Conservation (phyloP, 2,797 vertebrate species). For the Apodemus agrarius region DNA sequence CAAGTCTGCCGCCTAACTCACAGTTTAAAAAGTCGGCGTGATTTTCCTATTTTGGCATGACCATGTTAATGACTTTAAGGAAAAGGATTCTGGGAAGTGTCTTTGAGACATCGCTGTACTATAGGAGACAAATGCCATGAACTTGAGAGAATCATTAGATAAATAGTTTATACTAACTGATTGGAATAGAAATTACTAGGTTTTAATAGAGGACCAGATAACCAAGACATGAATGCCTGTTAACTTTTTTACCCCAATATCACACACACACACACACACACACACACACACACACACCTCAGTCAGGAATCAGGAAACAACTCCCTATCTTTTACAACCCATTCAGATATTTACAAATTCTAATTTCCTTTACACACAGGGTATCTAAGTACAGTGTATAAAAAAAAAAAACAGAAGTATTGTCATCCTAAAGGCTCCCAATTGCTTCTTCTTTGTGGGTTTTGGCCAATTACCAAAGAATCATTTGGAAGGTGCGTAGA, state of each 20-base stretch:
- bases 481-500: neutral
- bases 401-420: neutral
- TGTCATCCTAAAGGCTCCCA: neutral
- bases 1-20: neutral
- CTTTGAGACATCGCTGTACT: neutral
- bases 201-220: conserved; percentile 1
- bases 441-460: neutral
- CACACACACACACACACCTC: neutral
- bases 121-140: neutral
- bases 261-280: neutral
- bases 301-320: neutral
- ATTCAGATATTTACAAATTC: neutral
- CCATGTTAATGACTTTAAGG: neutral
- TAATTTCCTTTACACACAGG: neutral
- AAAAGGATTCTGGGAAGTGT: conserved; percentile 5
- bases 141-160: conserved; percentile 13
- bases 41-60: neutral
- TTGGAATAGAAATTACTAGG: neutral
- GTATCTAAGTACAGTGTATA: neutral
- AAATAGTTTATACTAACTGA: neutral
- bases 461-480: conserved; percentile 50
- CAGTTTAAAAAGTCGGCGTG: neutral
- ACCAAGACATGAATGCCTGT: neutral
- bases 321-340: neutral
- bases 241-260: neutral